Base-by-base conservation (phyloP, 1,140 invertebrate genomes). In the Drosophila equinoxialis region DNA sequence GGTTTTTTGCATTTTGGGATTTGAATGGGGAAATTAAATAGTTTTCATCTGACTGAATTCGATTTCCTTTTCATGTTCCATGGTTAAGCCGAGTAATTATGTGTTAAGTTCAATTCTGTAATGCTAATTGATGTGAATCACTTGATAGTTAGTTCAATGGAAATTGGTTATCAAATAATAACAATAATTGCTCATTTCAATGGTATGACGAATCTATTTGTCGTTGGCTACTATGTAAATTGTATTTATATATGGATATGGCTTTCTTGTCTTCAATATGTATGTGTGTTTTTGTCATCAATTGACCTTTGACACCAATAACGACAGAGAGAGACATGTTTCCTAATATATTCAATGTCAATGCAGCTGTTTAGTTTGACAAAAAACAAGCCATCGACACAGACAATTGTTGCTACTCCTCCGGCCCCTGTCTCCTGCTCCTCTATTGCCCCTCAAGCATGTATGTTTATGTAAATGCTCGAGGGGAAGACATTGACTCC, bases 281-380 rank as follows among this genome's bases (percentile, higher is more conserved):
- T 51, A 20, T 51, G 20, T 23, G 20, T 51, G 8, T 58, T 45
- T 72, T 59, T 39, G 13, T n/a, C 33, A 60, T n/a, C 33, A 60
- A 70, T 55, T 70, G 61, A 76, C 71, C 73, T 68, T 68, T 74
- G 13, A 57, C 71, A 45, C 65, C 39, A 23, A 26, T 10, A 26
- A 59, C 11, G 45, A 63, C 62, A 60, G 65, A 74, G 41, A 59
- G 35, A 60, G 37, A 74, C 69, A 74, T 61, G 73, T 72, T 39
- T 33, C 66, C 33, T 54, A 51, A 5, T 63, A 55, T 61, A 68
- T 89, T 89, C 77, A 89, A 87, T 87, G 84, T 89, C 84, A 87
- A 84, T 89, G 84, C 84, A 89, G 84, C 84, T 87, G 84, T 81
- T 89, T 60, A 30, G 42, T 55, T 76, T 73, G 68, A 79, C 76